Percentiles rank a stretch among this genome's conserved stretches.
phyloP scores from a whole-genome alignment of 2,113 vertebrate genomes.

The Plestiodon gilberti region DNA sequence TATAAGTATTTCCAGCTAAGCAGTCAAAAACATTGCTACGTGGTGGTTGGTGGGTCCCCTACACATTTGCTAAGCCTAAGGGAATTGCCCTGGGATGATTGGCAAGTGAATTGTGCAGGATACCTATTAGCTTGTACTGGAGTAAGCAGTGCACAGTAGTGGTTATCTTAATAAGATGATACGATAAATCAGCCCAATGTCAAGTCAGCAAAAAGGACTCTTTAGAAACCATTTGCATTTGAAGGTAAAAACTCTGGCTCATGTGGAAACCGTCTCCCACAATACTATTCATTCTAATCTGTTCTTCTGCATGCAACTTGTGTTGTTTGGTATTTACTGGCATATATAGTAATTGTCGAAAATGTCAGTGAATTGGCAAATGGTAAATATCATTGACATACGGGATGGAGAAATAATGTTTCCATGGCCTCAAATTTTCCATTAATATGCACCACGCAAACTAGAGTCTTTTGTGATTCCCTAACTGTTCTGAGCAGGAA shows the following conservation, averaged over 20 bases:
- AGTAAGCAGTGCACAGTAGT: not conserved
- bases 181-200: slow-evolving; percentile 44
- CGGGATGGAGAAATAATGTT: slow-evolving; percentile 47
- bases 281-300: not conserved
- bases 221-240: slow-evolving; percentile 37
- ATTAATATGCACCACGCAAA: slow-evolving; percentile 46
- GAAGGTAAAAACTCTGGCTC: slow-evolving; percentile 53
- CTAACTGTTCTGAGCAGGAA: slow-evolving; percentile 34
- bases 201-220: slow-evolving; percentile 49
- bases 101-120: not conserved
- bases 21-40: not conserved
- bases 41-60: not conserved
- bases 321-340: slow-evolving; percentile 52
- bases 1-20: not conserved
- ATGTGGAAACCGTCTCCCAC: slow-evolving; percentile 42
- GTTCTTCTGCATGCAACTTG: not conserved
- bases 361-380: slow-evolving; percentile 67
- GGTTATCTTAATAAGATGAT: slow-evolving; percentile 56
- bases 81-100: not conserved
- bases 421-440: slow-evolving; percentile 71
- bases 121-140: not conserved
- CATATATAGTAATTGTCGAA: slow-evolving; percentile 34
- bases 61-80: not conserved
- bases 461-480: slow-evolving; percentile 37
- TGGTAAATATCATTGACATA: slow-evolving; percentile 57